Percentiles rank a stretch among this genome's conserved stretches.
Conservation (phyloP, 1,140 invertebrate genomes). For the Octopus bimaculoides region DNA sequence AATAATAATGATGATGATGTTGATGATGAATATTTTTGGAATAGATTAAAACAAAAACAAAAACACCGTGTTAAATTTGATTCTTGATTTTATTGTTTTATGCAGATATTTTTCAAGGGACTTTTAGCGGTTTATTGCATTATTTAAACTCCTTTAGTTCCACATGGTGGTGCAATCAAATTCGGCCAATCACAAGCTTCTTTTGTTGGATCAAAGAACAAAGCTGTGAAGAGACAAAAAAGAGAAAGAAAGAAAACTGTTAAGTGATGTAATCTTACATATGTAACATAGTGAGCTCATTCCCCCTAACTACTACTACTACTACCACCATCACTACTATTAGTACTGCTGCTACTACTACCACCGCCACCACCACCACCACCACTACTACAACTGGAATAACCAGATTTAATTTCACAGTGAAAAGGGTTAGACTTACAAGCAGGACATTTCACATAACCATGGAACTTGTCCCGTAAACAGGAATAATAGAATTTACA, state of each 20-base stretch:
- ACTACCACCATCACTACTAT: background rate
- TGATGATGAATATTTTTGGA: too few species aligned
- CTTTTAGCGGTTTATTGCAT: too few species aligned
- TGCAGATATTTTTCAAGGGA: too few species aligned
- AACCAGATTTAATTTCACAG: background rate
- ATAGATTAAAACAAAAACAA: too few species aligned
- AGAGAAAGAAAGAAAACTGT: background rate
- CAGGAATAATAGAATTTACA: conserved; percentile 28
- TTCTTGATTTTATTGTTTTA: too few species aligned
- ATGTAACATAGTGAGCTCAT: background rate
- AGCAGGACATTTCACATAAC: conserved; percentile 26
- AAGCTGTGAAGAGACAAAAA: conserved; percentile 16
- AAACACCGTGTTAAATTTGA: too few species aligned
- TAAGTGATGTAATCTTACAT: background rate
- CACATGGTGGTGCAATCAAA: conserved; percentile 23
- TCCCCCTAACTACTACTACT: background rate
- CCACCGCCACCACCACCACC: background rate
- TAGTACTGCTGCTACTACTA: background rate
- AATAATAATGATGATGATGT: too few species aligned
- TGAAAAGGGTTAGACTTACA: conserved; percentile 15
- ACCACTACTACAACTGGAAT: background rate
- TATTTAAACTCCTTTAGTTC: background rate
- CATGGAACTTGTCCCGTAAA: conserved; percentile 24
- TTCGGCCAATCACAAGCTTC: conserved; percentile 29
- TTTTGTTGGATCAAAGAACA: conserved; percentile 28